Percentiles rank a stretch among this genome's conserved stretches.
Conservation (phyloP, 1,140 invertebrate species). For the Orchesella cincta region DNA sequence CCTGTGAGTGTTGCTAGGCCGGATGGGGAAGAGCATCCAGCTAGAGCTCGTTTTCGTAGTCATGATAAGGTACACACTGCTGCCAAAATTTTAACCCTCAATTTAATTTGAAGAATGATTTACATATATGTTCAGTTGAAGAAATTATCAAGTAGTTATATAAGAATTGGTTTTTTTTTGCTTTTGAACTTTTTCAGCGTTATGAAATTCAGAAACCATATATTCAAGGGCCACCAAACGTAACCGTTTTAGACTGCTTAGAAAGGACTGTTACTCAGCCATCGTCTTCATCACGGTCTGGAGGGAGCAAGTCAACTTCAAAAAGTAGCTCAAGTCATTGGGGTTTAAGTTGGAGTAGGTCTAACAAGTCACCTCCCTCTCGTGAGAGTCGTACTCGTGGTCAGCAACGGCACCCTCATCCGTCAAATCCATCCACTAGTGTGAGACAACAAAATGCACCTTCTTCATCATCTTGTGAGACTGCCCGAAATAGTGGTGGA, state of each 20-base stretch:
- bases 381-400: constrained; percentile 28
- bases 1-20: constrained; percentile 45
- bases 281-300: constrained; percentile 4
- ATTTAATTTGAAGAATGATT: too few species aligned
- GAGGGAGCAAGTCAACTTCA: constrained; percentile 36
- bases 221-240: constrained; percentile 48
- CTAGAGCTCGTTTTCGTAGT: constrained; percentile 27
- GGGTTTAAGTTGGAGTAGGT: constrained; percentile 34
- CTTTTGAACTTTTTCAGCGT: constrained; percentile 30
- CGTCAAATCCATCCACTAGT: constrained; percentile 27
- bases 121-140: too few species aligned
- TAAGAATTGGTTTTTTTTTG: background rate
- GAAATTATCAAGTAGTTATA: too few species aligned
- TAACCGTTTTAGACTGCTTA: constrained; percentile 45
- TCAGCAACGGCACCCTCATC: constrained; percentile 17
- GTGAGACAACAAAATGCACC: constrained; percentile 1
- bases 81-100: too few species aligned
- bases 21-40: constrained; percentile 43
- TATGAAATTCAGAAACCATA: constrained; percentile 43
- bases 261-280: constrained; percentile 23
- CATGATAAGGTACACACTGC: constrained; percentile 42
- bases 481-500: background rate
- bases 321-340: constrained; percentile 46
- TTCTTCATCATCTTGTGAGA: constrained; percentile 17
- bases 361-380: constrained; percentile 45